A percentile compares a stretch with the other conserved stretches of the same genome.
Conservation (phyloP, 2,797 vertebrate species). For the Myotis findleyi region DNA sequence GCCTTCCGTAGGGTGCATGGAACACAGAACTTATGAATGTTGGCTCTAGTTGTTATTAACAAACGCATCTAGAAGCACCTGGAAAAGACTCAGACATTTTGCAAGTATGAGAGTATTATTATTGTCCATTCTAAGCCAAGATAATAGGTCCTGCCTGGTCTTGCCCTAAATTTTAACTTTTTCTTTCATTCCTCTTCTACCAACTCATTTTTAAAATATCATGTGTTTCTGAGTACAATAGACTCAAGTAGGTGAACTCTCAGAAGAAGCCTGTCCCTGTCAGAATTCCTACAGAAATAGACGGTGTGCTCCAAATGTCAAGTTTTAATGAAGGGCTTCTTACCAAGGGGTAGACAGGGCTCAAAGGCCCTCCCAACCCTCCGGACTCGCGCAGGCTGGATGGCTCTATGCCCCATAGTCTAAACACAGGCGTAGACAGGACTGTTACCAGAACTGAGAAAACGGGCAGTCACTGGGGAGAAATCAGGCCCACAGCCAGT, state of each 20-base stretch:
- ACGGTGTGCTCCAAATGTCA: background rate
- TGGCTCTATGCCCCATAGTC: background rate
- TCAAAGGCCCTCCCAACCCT: background rate
- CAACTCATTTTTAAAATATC: background rate
- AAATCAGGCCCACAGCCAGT: background rate
- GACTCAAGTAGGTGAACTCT: background rate
- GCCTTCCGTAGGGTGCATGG: background rate
- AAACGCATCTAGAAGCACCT: background rate
- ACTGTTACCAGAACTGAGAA: background rate
- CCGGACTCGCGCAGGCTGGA: background rate
- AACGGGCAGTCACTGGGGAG: accelerated
- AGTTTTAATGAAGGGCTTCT: constrained; percentile 34
- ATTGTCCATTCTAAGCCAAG: background rate
- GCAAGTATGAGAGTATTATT: background rate
- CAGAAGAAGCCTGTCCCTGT: background rate
- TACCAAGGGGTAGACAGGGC: background rate
- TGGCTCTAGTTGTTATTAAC: background rate
- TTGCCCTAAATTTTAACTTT: background rate
- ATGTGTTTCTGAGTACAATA: background rate
- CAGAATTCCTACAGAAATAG: background rate
- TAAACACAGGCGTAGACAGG: background rate
- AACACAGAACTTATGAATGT: background rate
- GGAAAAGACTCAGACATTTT: background rate
- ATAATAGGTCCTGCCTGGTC: background rate
- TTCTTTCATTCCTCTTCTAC: background rate